Base-by-base conservation (phyloP, 2,797 vertebrate species). In the Sebastes glaucus region DNA sequence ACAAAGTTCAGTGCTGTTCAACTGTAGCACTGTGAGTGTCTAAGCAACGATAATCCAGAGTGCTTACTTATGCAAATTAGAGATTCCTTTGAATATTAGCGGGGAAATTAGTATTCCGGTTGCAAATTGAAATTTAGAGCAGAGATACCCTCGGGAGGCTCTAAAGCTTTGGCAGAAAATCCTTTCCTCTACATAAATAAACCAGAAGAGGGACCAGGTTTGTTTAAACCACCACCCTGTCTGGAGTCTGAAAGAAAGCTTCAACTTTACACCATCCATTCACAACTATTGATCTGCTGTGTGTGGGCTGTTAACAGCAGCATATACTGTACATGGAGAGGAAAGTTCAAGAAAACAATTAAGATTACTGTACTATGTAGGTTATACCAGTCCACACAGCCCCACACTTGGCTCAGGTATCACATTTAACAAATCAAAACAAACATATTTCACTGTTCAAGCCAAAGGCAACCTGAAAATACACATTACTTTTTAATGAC, bases 1-100 rank as follows among this genome's bases (percentile, higher is more conserved):
- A 79, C 80, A 80, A 86, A 88, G 86, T 88, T 84, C 81, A 88
- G 56, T 7, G 56, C 53, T 49, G 74, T 64, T 84, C 65, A 32
- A 46, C 35, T 66, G 70, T 10, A 74, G 68, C 56, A 65, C 65
- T 77, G 79, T 59, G 70, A 80, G 78, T 3, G 63, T 76, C 83
- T 63, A 22, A 69, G 76, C 73, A 66, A 79, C 83, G 81, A 79
- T 84, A 90, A 88, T 83, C 78, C 82, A 63, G 56, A 85, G 83
- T 72, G 66, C 74, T 87, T 86, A 75, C 76, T 83, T 63, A 87
- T 88, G 78, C 79, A 86, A 91, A 92, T 85, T 6, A 61, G 49
- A 56, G 52, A 71, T 65, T n/a, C 56, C 77, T 83, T 85, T 91
- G 78, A 90, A 87, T 87, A 84, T 88, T 76, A 83, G 76, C 27